Conservation (phyloP, 1,140 invertebrate species). For the Drosophila aff. region DNA sequence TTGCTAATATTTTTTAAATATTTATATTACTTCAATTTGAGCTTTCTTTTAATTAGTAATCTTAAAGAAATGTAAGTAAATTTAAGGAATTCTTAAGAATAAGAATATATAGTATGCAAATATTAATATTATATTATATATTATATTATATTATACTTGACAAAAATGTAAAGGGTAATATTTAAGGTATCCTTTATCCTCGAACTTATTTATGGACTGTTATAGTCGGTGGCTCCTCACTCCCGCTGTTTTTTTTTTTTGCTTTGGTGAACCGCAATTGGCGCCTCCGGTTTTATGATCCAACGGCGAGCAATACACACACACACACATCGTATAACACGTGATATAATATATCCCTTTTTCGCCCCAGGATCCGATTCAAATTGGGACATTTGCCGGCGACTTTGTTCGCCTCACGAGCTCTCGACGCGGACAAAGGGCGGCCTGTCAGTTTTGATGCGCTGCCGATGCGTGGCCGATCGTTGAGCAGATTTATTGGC, state of each 20-base stretch:
- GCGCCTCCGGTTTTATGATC: constrained; percentile 64
- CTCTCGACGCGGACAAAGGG: constrained; percentile 53
- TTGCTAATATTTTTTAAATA: no score
- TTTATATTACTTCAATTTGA: not conserved
- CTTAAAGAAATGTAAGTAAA: not conserved
- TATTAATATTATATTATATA: no score
- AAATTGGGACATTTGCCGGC: constrained; percentile 18
- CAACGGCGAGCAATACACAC: not conserved
- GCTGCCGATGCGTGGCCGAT: constrained; percentile 68
- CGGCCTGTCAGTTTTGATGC: constrained; percentile 59
- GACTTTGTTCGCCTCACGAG: constrained; percentile 34
- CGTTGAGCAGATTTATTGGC: constrained; percentile 72
- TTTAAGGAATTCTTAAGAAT: not conserved
- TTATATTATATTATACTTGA: no score
- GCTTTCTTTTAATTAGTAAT: not conserved
- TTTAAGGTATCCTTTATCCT: not conserved
- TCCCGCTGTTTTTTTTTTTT: constrained; percentile 8
- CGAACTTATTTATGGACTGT: not conserved
- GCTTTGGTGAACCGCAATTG: constrained; percentile 39
- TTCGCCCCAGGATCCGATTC: constrained; percentile 13
- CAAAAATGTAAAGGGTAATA: no score
- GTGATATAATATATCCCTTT: not conserved
- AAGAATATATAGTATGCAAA: not conserved
- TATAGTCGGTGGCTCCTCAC: not conserved
- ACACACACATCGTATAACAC: not conserved